Evolutionary conservation across 1,140 invertebrate species (phyloP), one percentile per base, ranked within the genome.

Genomic region (Globodera rostochiensis): DNA sequence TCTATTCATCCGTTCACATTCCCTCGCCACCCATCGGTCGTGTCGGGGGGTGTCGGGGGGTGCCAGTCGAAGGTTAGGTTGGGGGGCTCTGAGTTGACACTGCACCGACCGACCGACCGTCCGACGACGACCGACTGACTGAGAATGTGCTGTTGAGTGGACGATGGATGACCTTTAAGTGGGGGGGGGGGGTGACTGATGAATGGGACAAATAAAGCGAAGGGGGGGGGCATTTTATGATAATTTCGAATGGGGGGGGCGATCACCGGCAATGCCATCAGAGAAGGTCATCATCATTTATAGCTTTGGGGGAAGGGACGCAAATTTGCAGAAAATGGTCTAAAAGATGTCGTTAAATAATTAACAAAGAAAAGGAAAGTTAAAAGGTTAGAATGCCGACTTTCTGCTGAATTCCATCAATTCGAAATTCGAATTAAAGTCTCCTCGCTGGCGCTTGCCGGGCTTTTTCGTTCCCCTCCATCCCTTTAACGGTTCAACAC

Each of bases 1-100:
- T 85, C 57, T 50, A 25, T 64, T 77, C 66, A 66, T 77, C 57
- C 57, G 57, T 77, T 66, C 57, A 46, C 36, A 74, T 74, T 45
- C n/a, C 57, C 57, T 46, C 57, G 3, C 57, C 57, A 45, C 57
- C 36, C 49, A 53, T 74, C 21, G 57, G 25, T 36, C 25, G 75
- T 77, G 75, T 64, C 75, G 57, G 75, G 75, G 49, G 36, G 75
- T 77, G 75, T 64, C 75, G 57, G 75, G 75, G 49, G 36, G 75
- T 77, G 75, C 66, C 75, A 77, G 57, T 77, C 75, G 57, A 60
- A 21, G 36, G 25, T 49, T 53, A 64, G 45, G 66, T 50, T 47
- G 57, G 45, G 57, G 57, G 9, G 11, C 57, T 60, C 57, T 60
- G 57, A 60, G 57, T 60, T 60, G 57, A 60, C 57, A 60, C 57